Conservation (phyloP, 1,140 invertebrate genomes). For the Carposina sasakii region DNA sequence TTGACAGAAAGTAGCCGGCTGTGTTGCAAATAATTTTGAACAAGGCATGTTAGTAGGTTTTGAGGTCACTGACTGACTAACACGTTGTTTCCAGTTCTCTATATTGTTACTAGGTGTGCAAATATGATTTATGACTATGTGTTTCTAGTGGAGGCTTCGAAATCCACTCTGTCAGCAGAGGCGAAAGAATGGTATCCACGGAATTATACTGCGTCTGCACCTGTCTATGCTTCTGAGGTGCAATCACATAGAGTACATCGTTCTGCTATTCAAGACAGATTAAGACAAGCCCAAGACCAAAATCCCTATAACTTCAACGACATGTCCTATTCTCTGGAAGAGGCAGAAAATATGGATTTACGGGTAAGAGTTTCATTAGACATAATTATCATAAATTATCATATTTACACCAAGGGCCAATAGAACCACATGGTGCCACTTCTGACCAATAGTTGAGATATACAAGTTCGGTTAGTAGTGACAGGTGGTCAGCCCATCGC, state of each 20-base stretch:
- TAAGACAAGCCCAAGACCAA: constrained; percentile 60
- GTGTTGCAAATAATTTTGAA: constrained; percentile 24
- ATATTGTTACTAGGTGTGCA: neutral
- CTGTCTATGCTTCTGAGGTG: constrained; percentile 39
- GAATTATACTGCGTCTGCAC: constrained; percentile 55
- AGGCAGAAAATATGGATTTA: constrained; percentile 53
- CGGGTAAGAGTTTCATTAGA: constrained; percentile 33
- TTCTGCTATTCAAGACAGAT: constrained; percentile 61
- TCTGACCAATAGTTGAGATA: too few relatives aligned
- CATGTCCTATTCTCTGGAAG: constrained; percentile 56
- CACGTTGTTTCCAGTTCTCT: neutral
- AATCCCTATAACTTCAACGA: constrained; percentile 61
- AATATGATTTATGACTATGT: constrained; percentile 12
- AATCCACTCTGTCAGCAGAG: constrained; percentile 65
- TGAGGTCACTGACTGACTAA: constrained; percentile 14
- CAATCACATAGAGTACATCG: constrained; percentile 44
- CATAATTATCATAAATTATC: neutral
- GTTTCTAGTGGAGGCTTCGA: constrained; percentile 44
- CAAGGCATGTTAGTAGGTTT: constrained; percentile 12
- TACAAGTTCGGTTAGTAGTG: too few relatives aligned
- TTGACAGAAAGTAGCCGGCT: constrained; percentile 44
- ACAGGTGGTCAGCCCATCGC: too few relatives aligned
- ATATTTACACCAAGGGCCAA: neutral
- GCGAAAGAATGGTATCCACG: constrained; percentile 71
- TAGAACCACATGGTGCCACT: too few relatives aligned